Base-by-base conservation (phyloP, 2,888 invertebrate species). In the Merodon equestris region DNA sequence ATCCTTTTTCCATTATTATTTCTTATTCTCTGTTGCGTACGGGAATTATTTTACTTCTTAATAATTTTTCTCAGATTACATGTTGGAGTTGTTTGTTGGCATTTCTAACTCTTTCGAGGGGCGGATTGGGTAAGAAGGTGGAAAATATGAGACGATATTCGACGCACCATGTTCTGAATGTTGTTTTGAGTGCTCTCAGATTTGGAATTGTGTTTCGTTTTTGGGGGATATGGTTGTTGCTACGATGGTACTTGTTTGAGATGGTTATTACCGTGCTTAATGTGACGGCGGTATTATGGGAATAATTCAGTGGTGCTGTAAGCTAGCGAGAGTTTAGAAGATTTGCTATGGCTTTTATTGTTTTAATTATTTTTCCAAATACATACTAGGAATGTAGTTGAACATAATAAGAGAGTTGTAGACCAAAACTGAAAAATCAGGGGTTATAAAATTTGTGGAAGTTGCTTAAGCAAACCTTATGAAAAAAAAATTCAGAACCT, bases 1-100 rank as follows among this genome's bases (percentile, higher is more conserved):
- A 88, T 87, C 87, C 87, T 87, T 87, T 87, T 88, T 88, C 87
- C 87, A 87, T 87, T 87, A 87, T 87, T 87, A 88, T 87, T 87
- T 88, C 79, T 74, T 64, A 74, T 74, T 74, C 74, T 70, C 42
- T 38, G 27, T 45, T 63, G 60, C 19, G 68, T 50, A 40, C 45
- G 45, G 67, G 77, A 73, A 79, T 79, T 63, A 68, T 63, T 77
- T 77, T 74, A 42, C 64, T 70, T 79, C 74, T 74, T 70, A 79
- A 79, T 79, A 79, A 79, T 67, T 79, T 79, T 79, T 74, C 79
- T 79, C 79, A 70, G 70, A 79, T 79, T 79, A 79, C 79, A 58
- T 72, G 57, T 27, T 44, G 38, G 36, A 54, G 34, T 61, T 27
- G 27, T 27, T 27, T 27, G 27, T 27, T 27, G 27, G 27, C 27